Percentiles rank a stretch among this genome's conserved stretches.
Conservation (phyloP, 30 jellyfish, hydroid and myxozoan species). For the Chironex yamaguchii region DNA sequence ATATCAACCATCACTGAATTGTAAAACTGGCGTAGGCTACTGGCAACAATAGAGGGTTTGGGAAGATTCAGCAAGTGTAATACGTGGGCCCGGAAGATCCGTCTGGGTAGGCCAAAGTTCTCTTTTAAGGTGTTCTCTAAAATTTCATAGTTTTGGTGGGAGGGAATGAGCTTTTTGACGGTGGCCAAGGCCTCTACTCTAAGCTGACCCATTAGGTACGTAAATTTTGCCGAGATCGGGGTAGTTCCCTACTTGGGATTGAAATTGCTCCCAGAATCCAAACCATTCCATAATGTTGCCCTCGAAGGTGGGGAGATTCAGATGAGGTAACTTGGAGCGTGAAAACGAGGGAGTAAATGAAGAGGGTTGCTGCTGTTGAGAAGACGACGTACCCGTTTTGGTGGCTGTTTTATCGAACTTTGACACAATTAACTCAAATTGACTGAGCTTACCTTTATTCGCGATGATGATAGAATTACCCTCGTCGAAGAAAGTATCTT, state of each 20-base stretch:
- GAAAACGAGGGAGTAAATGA: background rate
- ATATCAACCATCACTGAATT: constrained; percentile 52
- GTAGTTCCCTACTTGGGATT: constrained; percentile 47
- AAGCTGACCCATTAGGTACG: constrained; percentile 42
- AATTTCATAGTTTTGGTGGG: constrained; percentile 27
- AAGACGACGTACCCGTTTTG: no score
- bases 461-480: no score
- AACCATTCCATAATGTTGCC: constrained; percentile 47
- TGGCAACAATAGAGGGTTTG: constrained; percentile 16
- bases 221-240: constrained; percentile 42
- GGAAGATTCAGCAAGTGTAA: background rate
- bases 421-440: no score
- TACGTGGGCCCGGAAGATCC: constrained; percentile 54
- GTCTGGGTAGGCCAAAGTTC: constrained; percentile 42
- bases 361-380: no score
- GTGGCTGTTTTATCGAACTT: no score
- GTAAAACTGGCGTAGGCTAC: constrained; percentile 35
- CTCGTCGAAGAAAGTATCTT: no score
- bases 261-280: constrained; percentile 63
- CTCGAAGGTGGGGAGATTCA: constrained; percentile 40
- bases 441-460: no score
- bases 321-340: constrained; percentile 31
- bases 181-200: constrained; percentile 32
- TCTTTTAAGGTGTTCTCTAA: constrained; percentile 20
- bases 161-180: constrained; percentile 37